These are phyloP conservation scores for Linyphia triangularis DNA, from an alignment of 2,888 invertebrate species.

Conservation along the genomic window DNA sequence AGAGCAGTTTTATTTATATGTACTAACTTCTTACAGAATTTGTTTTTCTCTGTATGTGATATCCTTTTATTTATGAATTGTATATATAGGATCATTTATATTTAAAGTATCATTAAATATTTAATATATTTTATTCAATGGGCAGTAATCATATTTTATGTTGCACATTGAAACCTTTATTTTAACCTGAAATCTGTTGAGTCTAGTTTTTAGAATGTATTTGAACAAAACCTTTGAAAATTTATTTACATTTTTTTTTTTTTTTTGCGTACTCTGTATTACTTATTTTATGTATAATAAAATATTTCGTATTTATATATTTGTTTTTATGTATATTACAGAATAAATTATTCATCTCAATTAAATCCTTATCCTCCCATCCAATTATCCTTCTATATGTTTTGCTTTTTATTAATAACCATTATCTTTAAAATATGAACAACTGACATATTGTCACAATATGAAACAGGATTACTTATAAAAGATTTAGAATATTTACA, in stretches of 20 bases:
- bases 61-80: background rate
- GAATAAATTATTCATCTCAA: background rate
- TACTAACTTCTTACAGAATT: too few species aligned
- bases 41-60: background rate
- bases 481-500: too few species aligned
- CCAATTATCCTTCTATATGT: too few species aligned
- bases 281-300: slow-evolving; percentile 52
- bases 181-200: slow-evolving; percentile 11
- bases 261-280: slow-evolving; percentile 43
- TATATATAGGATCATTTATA: background rate
- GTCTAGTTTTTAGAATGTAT: slow-evolving; percentile 10
- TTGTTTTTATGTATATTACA: background rate
- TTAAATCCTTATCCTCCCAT: background rate
- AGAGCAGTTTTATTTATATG: too few species aligned
- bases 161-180: background rate
- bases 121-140: background rate
- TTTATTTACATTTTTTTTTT: background rate
- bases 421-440: too few species aligned
- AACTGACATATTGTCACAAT: too few species aligned
- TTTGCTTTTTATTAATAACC: too few species aligned
- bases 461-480: too few species aligned
- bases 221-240: slow-evolving; percentile 37
- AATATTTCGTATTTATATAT: slow-evolving; percentile 47
- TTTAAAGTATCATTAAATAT: background rate
- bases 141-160: slow-evolving; percentile 28